Evolutionary conservation across 2,888 invertebrate species (phyloP), one percentile per base, ranked within the genome.

Genomic region (Coecobrya sp.): DNA sequence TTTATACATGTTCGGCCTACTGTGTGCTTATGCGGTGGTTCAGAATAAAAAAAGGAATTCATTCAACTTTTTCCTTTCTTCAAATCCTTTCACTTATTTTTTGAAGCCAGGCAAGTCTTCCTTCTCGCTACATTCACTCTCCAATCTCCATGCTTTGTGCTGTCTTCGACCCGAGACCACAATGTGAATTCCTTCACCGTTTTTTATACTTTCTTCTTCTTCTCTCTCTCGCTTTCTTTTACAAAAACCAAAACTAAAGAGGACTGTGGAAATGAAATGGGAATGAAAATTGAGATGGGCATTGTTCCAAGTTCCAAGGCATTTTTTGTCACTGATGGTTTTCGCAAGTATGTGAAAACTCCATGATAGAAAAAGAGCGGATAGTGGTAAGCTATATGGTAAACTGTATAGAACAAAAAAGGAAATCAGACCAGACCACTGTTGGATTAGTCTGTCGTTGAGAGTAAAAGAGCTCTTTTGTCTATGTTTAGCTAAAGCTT

Each of bases 281-380:
- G 90, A 90, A 90, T 85, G 90, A 90, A 90, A 90, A 90, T 90
- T 90, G 90, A 85, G 90, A 90, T 90, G 90, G 90, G 90, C 90
- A 92, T 92, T 92, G 92, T 92, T 88, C 92, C 92, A 86, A 92
- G 82, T 88, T 88, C 52, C 2, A 36, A 36, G 36, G n/a, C n/a
- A n/a, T 84, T 87, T 92, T 84, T 92, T 88, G 82, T 87, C 87
- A 84, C 84, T 88, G 92, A 87, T 92, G 91, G 91, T 87, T 92
- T 92, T 92, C 52, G 90, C 90, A 90, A 89, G 89, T 84, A 84
- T 84, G 89, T 89, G 89, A 89, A 90, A 90, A 90, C 65, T 85
- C 22, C 65, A 5, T 0, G 52, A 68, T 30, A 73, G 73, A 42
- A 27, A 27, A 45, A 49, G 68, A 81, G 79, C 16, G 62, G 45